Base-by-base conservation (phyloP, 2,113 vertebrate species). In the Dascyllus trimaculatus region DNA sequence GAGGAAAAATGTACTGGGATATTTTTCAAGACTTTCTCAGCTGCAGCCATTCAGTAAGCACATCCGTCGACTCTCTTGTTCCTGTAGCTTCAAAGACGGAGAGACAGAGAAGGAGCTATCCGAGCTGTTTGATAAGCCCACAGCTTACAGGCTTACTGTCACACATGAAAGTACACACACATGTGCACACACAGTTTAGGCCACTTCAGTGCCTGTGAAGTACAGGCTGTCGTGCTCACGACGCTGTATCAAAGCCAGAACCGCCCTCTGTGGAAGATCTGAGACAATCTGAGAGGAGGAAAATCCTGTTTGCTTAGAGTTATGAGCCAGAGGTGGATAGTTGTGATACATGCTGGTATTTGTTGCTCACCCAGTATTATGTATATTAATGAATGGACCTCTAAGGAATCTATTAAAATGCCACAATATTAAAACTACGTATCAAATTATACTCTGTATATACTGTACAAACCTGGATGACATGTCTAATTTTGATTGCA, bases 91-190 rank as follows among this genome's bases (percentile, higher is more conserved):
- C 67, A 87, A 89, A 87, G 81, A 75, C 66, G 49, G 52, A 59
- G 62, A 86, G 65, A 71, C 74, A 69, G 71, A 69, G 60, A 84
- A 68, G 25, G 73, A 85, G 77, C 65, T 74, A 86, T 80, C 81
- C 66, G 78, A 78, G 71, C 76, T 35, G 63, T 81, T 84, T 84
- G 87, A 90, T 89, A 91, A 87, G 76, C 75, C 71, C 74, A 74
- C 71, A 65, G 85, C 89, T 91, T 81, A 89, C 61, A 7, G 82
- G 83, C 81, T 88, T 87, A 91, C 78, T 78, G 84, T 80, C 73
- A 77, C 80, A 85, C 84, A 88, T 78, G 61, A 81, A 83, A 85
- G 71, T 53, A 88, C 83, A 69, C 71, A 69, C 78, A 84, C 67
- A 61, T 1, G 52, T 45, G 52, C 71, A 56, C 65, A 66, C 57